A percentile compares a stretch with the other conserved stretches of the same genome.
phyloP scores from a whole-genome alignment of 2,797 vertebrate species.

The Euthynnus affinis region DNA sequence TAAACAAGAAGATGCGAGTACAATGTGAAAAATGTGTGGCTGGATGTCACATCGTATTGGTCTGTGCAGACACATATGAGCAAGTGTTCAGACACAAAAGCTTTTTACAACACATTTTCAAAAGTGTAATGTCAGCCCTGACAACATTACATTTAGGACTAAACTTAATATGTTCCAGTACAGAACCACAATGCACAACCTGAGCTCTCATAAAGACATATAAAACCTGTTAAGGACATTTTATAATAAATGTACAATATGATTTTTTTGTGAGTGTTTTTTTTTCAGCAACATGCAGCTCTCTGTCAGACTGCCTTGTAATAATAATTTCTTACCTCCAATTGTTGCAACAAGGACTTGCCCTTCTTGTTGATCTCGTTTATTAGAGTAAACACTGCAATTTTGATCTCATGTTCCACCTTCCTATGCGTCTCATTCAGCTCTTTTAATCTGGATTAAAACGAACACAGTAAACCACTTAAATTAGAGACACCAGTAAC shows the following conservation, averaged over 20 bases:
- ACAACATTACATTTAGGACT: no score
- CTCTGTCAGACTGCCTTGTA: neutral
- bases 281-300: neutral
- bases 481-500: neutral
- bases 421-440: constrained; percentile 96
- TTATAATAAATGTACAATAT: neutral
- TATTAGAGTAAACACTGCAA: constrained; percentile 98
- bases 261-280: neutral
- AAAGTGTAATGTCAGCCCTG: neutral
- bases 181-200: neutral
- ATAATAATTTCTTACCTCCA: constrained; percentile 89
- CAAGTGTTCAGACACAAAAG: neutral
- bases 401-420: constrained; percentile 99
- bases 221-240: constrained; percentile 6
- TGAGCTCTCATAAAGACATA: neutral
- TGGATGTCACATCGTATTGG: no score
- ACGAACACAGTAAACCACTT: neutral
- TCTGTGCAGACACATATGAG: no score
- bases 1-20: neutral
- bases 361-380: constrained; percentile 99
- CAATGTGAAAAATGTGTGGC: no score
- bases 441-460: constrained; percentile 93
- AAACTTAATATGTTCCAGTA: no score
- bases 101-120: constrained; percentile 11
- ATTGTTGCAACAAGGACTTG: constrained; percentile 96